Evolutionary conservation across 2,888 invertebrate genomes (phyloP).

Genomic region (Athetis lepigone): DNA sequence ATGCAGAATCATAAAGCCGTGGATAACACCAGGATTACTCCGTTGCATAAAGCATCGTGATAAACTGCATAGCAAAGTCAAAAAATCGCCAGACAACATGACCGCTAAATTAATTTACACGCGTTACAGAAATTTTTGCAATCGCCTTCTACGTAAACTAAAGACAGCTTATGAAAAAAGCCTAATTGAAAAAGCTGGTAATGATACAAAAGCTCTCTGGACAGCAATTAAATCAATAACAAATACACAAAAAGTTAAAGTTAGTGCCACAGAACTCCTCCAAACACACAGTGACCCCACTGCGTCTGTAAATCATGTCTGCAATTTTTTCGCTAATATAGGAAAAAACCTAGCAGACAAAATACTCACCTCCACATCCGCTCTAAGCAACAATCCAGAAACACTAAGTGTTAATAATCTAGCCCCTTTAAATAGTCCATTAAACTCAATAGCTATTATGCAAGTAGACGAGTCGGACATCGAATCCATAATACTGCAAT

Average conservation of each 20-base stretch:
- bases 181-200: background rate
- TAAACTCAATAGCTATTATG: too few species aligned
- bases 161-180: background rate
- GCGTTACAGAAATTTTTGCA: too few species aligned
- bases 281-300: background rate
- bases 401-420: too few species aligned
- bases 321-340: background rate
- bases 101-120: background rate
- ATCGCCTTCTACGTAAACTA: background rate
- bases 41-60: background rate
- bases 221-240: background rate
- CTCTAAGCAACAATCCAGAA: too few species aligned
- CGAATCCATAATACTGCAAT: too few species aligned
- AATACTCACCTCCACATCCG: background rate
- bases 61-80: background rate
- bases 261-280: background rate
- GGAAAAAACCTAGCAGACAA: background rate
- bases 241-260: background rate
- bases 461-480: too few species aligned
- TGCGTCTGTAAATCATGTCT: background rate
- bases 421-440: too few species aligned
- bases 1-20: background rate
- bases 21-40: too few species aligned
- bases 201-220: conserved; percentile 2
- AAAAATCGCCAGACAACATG: background rate